phyloP scores from a whole-genome alignment of 2,888 invertebrate genomes.

The Drosophila paramelanica region DNA sequence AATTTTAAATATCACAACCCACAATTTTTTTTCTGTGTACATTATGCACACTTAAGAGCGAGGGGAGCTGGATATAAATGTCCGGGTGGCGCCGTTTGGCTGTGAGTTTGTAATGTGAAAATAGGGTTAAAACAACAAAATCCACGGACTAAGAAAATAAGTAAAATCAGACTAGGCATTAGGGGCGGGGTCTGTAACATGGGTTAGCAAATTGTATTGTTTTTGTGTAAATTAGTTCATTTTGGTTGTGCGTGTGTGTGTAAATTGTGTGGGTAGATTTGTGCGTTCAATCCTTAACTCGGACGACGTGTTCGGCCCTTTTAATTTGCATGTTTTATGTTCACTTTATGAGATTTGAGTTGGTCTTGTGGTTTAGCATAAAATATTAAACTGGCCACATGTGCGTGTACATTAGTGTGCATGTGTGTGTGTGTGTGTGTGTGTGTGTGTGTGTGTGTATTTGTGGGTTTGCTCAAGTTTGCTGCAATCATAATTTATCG shows the following conservation, averaged over 20 bases:
- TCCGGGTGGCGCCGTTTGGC: constrained; percentile 75
- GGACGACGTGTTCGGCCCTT: constrained; percentile 80
- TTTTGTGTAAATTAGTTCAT: constrained; percentile 79
- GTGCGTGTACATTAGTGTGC: constrained; percentile 33
- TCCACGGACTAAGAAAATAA: constrained; percentile 35
- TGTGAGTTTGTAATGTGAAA: constrained; percentile 54
- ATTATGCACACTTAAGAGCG: constrained; percentile 7
- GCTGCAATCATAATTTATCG: constrained; percentile 77
- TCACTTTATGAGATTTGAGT: constrained; percentile 81
- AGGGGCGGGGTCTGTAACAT: constrained; percentile 50
- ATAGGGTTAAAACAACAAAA: constrained; percentile 67
- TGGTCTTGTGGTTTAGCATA: constrained; percentile 75
- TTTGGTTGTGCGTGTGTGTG: constrained; percentile 40
- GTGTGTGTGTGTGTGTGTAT: constrained; percentile 5
- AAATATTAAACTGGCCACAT: constrained; percentile 76
- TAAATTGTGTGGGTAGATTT: constrained; percentile 14
- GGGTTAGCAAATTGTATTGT: constrained; percentile 80
- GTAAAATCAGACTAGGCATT: constrained; percentile 12
- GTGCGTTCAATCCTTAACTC: constrained; percentile 45
- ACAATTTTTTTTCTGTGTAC: constrained; percentile 24
- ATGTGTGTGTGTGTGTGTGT: no score
- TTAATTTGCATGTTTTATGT: constrained; percentile 81
- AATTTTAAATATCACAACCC: not conserved
- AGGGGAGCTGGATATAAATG: constrained; percentile 66
- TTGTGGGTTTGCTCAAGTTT: constrained; percentile 54